These are phyloP conservation scores for Helicoverpa zea DNA, from an alignment of 1,140 invertebrate genomes.

Conservation along the genomic window DNA sequence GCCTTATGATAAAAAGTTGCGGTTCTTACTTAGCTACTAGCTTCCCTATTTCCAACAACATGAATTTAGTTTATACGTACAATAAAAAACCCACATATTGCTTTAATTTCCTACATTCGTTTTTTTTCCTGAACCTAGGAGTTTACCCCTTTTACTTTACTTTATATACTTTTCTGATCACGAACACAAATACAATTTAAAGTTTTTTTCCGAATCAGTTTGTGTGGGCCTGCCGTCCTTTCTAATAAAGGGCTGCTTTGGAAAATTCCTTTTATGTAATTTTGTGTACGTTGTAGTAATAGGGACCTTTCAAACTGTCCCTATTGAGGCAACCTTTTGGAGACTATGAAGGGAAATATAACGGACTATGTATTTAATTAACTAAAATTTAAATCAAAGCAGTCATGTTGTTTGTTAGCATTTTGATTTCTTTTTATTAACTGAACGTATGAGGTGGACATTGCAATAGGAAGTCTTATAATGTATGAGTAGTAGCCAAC, in stretches of 20 bases:
- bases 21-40: too few species aligned
- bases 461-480: too few species aligned
- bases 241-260: slow-evolving; percentile 2
- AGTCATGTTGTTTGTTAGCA: too few species aligned
- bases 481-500: too few species aligned
- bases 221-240: neutral
- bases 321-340: neutral
- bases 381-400: neutral
- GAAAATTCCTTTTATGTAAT: slow-evolving; percentile 6
- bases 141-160: neutral
- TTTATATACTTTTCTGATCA: slow-evolving; percentile 20
- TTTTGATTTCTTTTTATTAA: too few species aligned
- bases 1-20: too few species aligned
- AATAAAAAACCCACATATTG: neutral
- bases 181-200: slow-evolving; percentile 7
- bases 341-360: neutral
- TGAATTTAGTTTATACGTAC: neutral
- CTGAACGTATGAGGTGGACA: too few species aligned
- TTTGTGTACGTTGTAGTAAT: neutral
- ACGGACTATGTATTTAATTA: neutral
- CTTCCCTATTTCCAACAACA: too few species aligned
- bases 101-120: neutral
- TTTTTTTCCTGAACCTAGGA: neutral
- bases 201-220: slow-evolving; percentile 4
- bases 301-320: neutral